phyloP scores from a whole-genome alignment of 2,888 invertebrate genomes.

The Drosophila villosipedis region DNA sequence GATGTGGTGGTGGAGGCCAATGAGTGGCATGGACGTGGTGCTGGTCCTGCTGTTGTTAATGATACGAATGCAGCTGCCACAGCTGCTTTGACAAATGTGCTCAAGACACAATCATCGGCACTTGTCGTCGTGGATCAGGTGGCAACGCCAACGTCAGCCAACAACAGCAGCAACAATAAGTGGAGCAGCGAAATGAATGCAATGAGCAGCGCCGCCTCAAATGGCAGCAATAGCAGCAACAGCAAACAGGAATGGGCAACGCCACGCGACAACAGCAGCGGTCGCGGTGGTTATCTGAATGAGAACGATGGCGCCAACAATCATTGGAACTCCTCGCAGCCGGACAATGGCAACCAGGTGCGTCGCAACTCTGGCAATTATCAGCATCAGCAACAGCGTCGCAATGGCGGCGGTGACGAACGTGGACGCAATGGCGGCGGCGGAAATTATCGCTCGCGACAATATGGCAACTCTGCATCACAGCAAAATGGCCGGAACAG shows the following conservation, averaged over 20 bases:
- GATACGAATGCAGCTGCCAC: slow-evolving; percentile 68
- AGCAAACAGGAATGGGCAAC: slow-evolving; percentile 67
- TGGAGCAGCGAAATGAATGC: slow-evolving; percentile 84
- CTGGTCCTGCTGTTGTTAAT: slow-evolving; percentile 26
- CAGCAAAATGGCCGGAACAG: slow-evolving; percentile 78
- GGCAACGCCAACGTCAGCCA: slow-evolving; percentile 47
- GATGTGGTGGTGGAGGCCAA: slow-evolving; percentile 41
- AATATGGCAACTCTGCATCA: slow-evolving; percentile 77
- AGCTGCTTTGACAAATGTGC: slow-evolving; percentile 69
- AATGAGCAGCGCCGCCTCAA: slow-evolving; percentile 63
- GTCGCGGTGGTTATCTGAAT: slow-evolving; percentile 38
- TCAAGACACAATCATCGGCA: slow-evolving; percentile 62
- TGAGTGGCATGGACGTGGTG: slow-evolving; percentile 71
- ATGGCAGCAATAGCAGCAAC: slow-evolving; percentile 60
- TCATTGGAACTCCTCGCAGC: slow-evolving; percentile 66
- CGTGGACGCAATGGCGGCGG: slow-evolving; percentile 73
- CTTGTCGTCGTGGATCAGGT: slow-evolving; percentile 17
- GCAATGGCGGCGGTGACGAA: slow-evolving; percentile 62
- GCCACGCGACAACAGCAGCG: slow-evolving; percentile 69
- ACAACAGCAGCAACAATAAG: slow-evolving; percentile 63
- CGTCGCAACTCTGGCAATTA: slow-evolving; percentile 77
- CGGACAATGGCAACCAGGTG: slow-evolving; percentile 62
- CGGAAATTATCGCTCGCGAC: slow-evolving; percentile 65
- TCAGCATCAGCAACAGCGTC: slow-evolving; percentile 59
- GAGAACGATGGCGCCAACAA: slow-evolving; percentile 57